Evolutionary conservation across 2,113 vertebrate species (phyloP), one percentile per base, ranked within the genome.

Genomic region (Chloebia gouldiae): DNA sequence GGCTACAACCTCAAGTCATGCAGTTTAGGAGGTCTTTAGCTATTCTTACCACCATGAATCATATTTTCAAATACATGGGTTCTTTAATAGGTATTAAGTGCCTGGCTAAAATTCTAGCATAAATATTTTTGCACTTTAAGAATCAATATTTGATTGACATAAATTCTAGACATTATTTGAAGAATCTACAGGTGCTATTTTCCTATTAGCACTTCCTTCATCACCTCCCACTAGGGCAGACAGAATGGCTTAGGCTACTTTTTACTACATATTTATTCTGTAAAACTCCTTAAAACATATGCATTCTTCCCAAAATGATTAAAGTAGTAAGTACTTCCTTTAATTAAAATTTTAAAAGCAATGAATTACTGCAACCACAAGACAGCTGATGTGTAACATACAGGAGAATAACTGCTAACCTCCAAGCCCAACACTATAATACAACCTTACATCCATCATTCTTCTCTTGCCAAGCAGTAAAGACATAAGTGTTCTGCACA

Each of bases 11-110:
- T 86, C 39, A 86, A 85, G 37, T 47, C 53, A 53, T 2, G 25
- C 31, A 78, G 40, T 31, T 75, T 39, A 42, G 12, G 40, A 77
- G 25, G 33, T 47, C 80, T 92, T 93, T 37, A 68, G n/a, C 17
- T 81, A 27, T 22, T 87, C 54, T 47, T 80, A 66, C 15, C 21
- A 84, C n/a, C 14, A 8, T 6, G 17, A 22, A 30, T 28, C 3
- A 0, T 15, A 28, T 30, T 82, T 69, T 64, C 35, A 81, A 81
- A 83, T 0, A 1, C 33, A 35, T 1, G 3, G 10, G 15, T 27
- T n/a, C 44, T 81, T 87, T 27, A 90, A 66, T 10, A 73, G 11
- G 4, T 47, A 57, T 86, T 54, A 60, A 72, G 54, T 15, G 20
- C 13, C 40, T 35, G 14, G 8, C 11, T 75, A 75, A 84, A 93